Percentiles rank a stretch among this genome's conserved stretches.
These are phyloP conservation scores for Anthrax anthrax DNA, from an alignment of 2,888 invertebrate species.

Conservation along the genomic window DNA sequence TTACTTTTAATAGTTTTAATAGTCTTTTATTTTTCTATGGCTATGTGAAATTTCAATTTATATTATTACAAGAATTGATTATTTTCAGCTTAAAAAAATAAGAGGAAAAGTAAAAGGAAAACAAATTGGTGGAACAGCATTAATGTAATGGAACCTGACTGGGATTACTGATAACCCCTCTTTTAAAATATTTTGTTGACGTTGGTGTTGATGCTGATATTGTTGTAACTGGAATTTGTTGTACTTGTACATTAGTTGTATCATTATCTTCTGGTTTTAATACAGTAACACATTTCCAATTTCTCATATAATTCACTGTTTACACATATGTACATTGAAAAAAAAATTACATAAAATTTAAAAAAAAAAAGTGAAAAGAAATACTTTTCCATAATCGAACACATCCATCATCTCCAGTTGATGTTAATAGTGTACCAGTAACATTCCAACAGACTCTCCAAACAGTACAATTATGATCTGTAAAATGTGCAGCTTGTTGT, in stretches of 20 bases:
- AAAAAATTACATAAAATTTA: background rate
- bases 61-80: too few species aligned
- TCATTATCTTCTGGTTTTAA: slow-evolving; percentile 57
- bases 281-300: slow-evolving; percentile 81
- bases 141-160: slow-evolving; percentile 52
- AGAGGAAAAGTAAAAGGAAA: too few species aligned
- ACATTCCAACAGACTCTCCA: slow-evolving; percentile 97
- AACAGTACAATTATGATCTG: slow-evolving; percentile 81
- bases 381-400: slow-evolving; percentile 92
- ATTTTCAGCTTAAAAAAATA: too few species aligned
- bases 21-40: too few species aligned
- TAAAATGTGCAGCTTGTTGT: slow-evolving; percentile 67
- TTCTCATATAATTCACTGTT: slow-evolving; percentile 72
- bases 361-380: too few species aligned
- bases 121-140: too few species aligned
- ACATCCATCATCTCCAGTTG: slow-evolving; percentile 91
- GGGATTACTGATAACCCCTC: slow-evolving; percentile 61
- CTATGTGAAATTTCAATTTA: too few species aligned
- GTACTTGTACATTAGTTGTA: slow-evolving; percentile 21
- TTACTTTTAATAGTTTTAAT: too few species aligned
- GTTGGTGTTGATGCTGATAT: slow-evolving; percentile 33
- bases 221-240: too few species aligned
- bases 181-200: slow-evolving; percentile 66
- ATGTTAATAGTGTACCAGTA: slow-evolving; percentile 86
- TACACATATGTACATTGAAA: too few species aligned